Evolutionary conservation across 2,113 vertebrate genomes (phyloP).

Genomic region (Clarias magur): DNA sequence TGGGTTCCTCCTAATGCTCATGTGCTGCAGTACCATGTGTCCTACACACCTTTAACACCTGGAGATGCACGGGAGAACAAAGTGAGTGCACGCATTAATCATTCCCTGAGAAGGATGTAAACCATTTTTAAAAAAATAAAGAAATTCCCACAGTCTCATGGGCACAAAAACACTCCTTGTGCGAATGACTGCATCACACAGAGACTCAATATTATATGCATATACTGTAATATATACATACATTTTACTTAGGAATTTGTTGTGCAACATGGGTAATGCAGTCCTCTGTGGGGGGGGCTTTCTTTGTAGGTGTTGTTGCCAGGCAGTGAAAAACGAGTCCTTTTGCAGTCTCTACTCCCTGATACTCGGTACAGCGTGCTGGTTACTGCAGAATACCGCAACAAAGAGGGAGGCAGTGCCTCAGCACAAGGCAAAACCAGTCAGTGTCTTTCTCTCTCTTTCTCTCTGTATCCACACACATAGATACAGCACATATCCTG

Average conservation of each 20-base stretch:
- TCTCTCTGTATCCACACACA: background rate
- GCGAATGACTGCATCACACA: background rate
- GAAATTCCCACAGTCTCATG: background rate
- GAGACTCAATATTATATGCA: background rate
- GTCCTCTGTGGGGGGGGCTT: background rate
- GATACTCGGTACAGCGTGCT: constrained; percentile 82
- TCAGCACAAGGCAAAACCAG: constrained; percentile 78
- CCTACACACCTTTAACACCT: constrained; percentile 69
- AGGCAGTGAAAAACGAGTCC: constrained; percentile 69
- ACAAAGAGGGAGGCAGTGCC: constrained; percentile 75
- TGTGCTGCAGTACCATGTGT: constrained; percentile 81
- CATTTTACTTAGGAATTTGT: background rate
- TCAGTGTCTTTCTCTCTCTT: constrained; percentile 57
- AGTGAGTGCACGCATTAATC: constrained; percentile 55
- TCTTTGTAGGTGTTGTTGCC: constrained; percentile 77
- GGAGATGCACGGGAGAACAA: constrained; percentile 65
- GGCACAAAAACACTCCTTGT: background rate
- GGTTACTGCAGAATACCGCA: constrained; percentile 80
- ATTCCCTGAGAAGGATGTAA: background rate
- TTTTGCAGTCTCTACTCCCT: constrained; percentile 77
- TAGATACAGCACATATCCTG: background rate
- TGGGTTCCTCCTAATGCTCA: constrained; percentile 81
- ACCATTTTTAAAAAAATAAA: background rate
- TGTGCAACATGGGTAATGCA: constrained; percentile 22
- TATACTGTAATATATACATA: background rate